Base-by-base conservation (phyloP, 2,113 vertebrate genomes). In the Neopipo cinnamomea region DNA sequence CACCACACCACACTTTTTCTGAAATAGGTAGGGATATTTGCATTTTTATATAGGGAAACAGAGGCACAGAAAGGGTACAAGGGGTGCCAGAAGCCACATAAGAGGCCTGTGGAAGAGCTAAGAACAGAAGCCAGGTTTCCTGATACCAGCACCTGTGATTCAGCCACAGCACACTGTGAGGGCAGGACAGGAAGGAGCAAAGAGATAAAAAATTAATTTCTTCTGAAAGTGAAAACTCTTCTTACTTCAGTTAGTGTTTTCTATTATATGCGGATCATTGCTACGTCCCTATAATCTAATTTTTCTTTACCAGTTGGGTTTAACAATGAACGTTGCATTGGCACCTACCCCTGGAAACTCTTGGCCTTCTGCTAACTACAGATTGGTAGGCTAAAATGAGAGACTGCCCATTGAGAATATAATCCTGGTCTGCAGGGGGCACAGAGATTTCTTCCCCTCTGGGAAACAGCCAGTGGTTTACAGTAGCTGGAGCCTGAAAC, bases 21-120 rank as follows among this genome's bases (percentile, higher is more conserved):
- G 85, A 94, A 95, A 90, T 37, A 93, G 63, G 65, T 88, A 84
- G 80, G 85, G 92, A 94, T 95, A 96, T 95, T 95, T 90, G 67
- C 95, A 91, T 94, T 90, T 94, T 94, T 88, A 77, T 83, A 49
- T 86, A 63, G 78, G 85, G 95, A 93, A 96, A 86, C 75, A 52
- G 72, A 95, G 91, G 80, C 56, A 78, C 6, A 0, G 56, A 39
- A 61, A 41, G 15, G n/a, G 68, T 91, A 50, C 35, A 47, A 52
- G 15, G 66, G 76, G 50, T 88, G 66, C 93, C 73, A 88, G 73
- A 96, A 96, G 63, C 65, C 52, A 93, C 14, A 5, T 53, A 56
- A 68, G 47, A 68, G 87, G 61, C 75, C 47, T 2, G 8, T 65
- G 76, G 72, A 88, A 96, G 22, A 76, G 68, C 70, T 93, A 80